These are phyloP conservation scores for Phyllopteryx taeniolatus DNA, from an alignment of 2,113 vertebrate species.

Conservation along the genomic window DNA sequence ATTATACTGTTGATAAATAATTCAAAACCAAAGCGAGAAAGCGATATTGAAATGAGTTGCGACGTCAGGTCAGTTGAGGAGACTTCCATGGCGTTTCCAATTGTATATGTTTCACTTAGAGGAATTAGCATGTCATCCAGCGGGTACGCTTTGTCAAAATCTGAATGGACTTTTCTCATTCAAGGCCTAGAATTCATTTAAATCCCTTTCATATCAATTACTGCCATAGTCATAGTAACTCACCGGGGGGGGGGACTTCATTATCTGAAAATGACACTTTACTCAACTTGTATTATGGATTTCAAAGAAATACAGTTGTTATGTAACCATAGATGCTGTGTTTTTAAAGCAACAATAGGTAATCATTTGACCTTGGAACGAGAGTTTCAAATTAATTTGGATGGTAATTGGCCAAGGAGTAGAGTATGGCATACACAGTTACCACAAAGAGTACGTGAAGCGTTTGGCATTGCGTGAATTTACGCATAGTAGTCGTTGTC, in stretches of 20 bases:
- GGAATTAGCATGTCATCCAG: constrained; percentile 6
- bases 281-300: too few species aligned
- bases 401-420: too few species aligned
- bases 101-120: constrained; percentile 25
- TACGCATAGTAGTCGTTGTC: too few species aligned
- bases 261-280: not conserved
- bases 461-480: too few species aligned
- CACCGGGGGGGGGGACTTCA: not conserved
- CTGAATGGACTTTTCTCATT: constrained; percentile 23
- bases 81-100: constrained; percentile 19
- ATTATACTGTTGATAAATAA: constrained; percentile 17
- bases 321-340: too few species aligned
- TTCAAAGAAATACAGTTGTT: too few species aligned
- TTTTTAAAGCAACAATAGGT: too few species aligned
- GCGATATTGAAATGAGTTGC: not conserved
- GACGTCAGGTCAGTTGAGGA: constrained; percentile 24
- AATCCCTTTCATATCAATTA: constrained; percentile 9
- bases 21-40: constrained; percentile 20
- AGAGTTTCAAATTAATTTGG: too few species aligned
- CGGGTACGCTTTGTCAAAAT: constrained; percentile 14
- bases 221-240: not conserved
- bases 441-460: too few species aligned
- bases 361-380: too few species aligned
- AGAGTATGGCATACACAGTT: too few species aligned
- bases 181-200: constrained; percentile 14